Percentiles rank a stretch among this genome's conserved stretches.
Conservation (phyloP, 2,888 invertebrate genomes). For the Trypoxylon attenuatum region DNA sequence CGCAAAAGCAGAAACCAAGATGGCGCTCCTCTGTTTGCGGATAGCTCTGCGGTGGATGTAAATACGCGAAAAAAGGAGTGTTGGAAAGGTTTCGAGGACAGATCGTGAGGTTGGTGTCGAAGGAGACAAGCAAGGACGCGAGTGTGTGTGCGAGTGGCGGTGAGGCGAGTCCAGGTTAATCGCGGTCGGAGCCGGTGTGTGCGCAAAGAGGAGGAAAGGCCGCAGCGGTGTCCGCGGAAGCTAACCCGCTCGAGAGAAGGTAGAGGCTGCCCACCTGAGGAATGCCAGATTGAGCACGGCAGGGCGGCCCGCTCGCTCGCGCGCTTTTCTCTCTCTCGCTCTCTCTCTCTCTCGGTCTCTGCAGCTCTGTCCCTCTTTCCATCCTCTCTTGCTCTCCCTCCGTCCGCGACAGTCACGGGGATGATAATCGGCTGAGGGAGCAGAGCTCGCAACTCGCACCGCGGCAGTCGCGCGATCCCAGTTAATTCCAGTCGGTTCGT, state of each 20-base stretch:
- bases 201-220: constrained; percentile 13
- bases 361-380: no score
- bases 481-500: no score
- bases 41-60: constrained; percentile 65
- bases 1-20: constrained; percentile 65
- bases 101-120: constrained; percentile 29
- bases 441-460: no score
- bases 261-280: constrained; percentile 77
- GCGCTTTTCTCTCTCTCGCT: no score
- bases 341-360: no score
- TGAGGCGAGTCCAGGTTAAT: constrained; percentile 22
- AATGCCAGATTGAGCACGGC: constrained; percentile 54
- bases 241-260: constrained; percentile 57
- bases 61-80: constrained; percentile 62
- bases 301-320: constrained; percentile 15
- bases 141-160: constrained; percentile 17
- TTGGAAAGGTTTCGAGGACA: constrained; percentile 40
- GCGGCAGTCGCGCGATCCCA: no score
- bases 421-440: constrained; percentile 32
- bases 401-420: no score
- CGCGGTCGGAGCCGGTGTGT: constrained; percentile 6
- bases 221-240: constrained; percentile 65
- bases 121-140: constrained; percentile 17
- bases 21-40: constrained; percentile 70
- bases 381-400: no score